These are phyloP conservation scores for Trissolcus brochymenae DNA, from an alignment of 2,888 invertebrate genomes.

Conservation along the genomic window DNA sequence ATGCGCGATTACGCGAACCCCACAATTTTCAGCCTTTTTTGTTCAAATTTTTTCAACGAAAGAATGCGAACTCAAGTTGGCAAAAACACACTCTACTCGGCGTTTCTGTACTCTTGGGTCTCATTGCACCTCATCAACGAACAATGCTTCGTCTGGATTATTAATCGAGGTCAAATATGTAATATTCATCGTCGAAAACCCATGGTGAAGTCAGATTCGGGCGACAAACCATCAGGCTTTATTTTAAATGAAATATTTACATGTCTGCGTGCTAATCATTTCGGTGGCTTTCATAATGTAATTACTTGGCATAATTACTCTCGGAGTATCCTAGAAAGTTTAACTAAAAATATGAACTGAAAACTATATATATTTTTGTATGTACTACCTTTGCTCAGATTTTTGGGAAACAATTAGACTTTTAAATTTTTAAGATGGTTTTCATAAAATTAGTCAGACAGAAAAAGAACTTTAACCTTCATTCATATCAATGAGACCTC, in stretches of 20 bases:
- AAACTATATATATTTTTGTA: too few relatives aligned
- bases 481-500: constrained; percentile 32
- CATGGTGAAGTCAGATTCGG: constrained; percentile 33
- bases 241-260: constrained; percentile 40
- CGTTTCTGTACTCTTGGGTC: constrained; percentile 47
- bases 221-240: constrained; percentile 36
- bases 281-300: constrained; percentile 20
- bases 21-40: constrained; percentile 8
- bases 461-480: not conserved
- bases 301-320: constrained; percentile 12
- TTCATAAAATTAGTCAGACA: not conserved
- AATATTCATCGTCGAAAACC: constrained; percentile 64
- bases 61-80: constrained; percentile 38
- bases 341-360: too few relatives aligned
- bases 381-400: too few relatives aligned
- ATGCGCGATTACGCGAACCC: constrained; percentile 23
- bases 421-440: not conserved
- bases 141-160: constrained; percentile 67
- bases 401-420: too few relatives aligned
- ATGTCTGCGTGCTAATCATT: constrained; percentile 23
- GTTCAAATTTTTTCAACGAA: constrained; percentile 10
- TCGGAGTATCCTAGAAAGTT: too few relatives aligned
- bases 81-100: constrained; percentile 42
- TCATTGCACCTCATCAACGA: constrained; percentile 65
- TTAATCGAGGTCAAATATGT: constrained; percentile 66